These are phyloP conservation scores for Drosophila baimaii DNA, from an alignment of 1,140 invertebrate species.

Conservation along the genomic window DNA sequence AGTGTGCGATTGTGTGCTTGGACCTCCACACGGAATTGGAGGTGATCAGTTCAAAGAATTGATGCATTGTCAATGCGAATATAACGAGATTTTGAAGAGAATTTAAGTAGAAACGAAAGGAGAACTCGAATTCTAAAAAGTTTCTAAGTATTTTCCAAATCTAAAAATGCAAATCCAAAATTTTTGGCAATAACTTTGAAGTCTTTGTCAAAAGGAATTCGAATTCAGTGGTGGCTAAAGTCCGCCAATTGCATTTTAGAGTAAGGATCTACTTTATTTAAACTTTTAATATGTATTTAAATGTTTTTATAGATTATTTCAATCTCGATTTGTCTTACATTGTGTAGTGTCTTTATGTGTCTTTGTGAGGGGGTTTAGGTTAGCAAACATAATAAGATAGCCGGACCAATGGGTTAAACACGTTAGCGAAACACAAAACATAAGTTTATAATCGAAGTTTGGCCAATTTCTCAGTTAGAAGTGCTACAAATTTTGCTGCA, in stretches of 20 bases:
- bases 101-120: background rate
- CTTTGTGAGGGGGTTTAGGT: constrained; percentile 11
- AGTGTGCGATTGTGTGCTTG: constrained; percentile 24
- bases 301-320: background rate
- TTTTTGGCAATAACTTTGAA: constrained; percentile 1
- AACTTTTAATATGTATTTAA: background rate
- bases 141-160: background rate
- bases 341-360: constrained; percentile 25
- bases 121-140: background rate
- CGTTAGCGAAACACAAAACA: constrained; percentile 54
- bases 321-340: background rate
- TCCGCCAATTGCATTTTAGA: too few relatives aligned
- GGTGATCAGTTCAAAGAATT: constrained; percentile 12
- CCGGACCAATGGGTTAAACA: constrained; percentile 58
- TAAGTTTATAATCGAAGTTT: constrained; percentile 18
- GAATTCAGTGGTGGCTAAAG: background rate
- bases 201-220: background rate
- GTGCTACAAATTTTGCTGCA: constrained; percentile 37
- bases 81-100: constrained; percentile 5
- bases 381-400: constrained; percentile 73
- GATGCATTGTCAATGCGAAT: constrained; percentile 1
- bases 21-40: constrained; percentile 12
- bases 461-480: constrained; percentile 52
- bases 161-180: background rate
- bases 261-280: background rate